Base-by-base conservation (phyloP, 2,888 invertebrate genomes). In the Limnephilus auricula region DNA sequence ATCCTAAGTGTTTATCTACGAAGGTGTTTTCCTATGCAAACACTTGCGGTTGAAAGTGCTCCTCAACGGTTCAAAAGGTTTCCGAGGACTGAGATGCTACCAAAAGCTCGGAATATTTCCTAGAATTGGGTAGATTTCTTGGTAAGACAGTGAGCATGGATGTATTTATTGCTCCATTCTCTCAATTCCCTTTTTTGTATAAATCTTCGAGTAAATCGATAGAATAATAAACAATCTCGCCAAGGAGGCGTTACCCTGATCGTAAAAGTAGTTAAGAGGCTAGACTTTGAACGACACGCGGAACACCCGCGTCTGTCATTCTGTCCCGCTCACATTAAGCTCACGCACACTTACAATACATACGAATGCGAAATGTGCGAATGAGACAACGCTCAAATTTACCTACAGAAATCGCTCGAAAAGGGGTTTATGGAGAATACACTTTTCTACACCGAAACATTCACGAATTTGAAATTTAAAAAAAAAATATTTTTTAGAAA, bases 1-100 rank as follows among this genome's bases (percentile, higher is more conserved):
- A 82, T 30, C 37, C 78, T 12, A 45, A n/a, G 34, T 45, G 32
- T 89, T 89, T 89, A 34, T 89, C 82, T 18, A 89, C 40, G 32
- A 40, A 30, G 32, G 40, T 37, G 31, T 85, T 85, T 85, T 85
- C 45, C 45, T 45, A 37, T 85, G 40, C 37, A 85, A 85, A 85
- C 84, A 85, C 40, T 85, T 40, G 30, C 6, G 65, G 65, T 65
- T 65, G 31, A 31, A 40, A 85, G 85, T 34, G 40, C 65, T 65
- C 25, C n/a, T 25, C 65, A 65, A 65, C 65, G 25, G 65, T 65
- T 65, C 65, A 65, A 65, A 65, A 25, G 65, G 25, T 65, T 65
- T 65, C 25, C 65, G 9, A 25, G 9, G 65, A 25, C 65, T 9
- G 65, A 9, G 65, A 25, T n/a, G 65, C 25, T n/a, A 65, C 25